Conservation (phyloP, 1,140 invertebrate species). For the Himalopsyche phryganea region DNA sequence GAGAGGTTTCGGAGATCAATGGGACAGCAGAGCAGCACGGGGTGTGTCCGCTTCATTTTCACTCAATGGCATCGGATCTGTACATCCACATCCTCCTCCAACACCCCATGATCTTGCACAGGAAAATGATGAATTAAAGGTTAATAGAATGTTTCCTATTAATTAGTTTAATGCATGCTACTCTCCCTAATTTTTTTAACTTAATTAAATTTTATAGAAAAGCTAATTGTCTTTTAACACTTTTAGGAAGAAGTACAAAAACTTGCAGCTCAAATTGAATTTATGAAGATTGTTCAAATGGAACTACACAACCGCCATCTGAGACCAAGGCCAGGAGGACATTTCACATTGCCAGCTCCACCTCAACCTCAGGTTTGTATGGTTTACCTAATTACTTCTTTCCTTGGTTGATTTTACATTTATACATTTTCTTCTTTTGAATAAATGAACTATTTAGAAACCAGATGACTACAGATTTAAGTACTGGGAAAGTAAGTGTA, state of each 20-base stretch:
- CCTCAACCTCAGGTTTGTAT: conserved; percentile 31
- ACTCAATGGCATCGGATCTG: conserved; percentile 76
- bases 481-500: too few relatives aligned
- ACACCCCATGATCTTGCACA: conserved; percentile 81
- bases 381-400: too few relatives aligned
- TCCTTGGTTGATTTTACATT: too few relatives aligned
- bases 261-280: conserved; percentile 84
- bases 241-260: conserved; percentile 84
- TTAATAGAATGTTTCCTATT: conserved; percentile 41
- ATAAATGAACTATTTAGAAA: too few relatives aligned
- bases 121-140: conserved; percentile 88
- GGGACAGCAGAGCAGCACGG: conserved; percentile 75
- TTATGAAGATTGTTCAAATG: conserved; percentile 91
- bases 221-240: not conserved
- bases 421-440: too few relatives aligned
- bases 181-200: too few relatives aligned
- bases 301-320: conserved; percentile 85
- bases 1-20: conserved; percentile 79
- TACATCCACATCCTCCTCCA: conserved; percentile 57
- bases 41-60: conserved; percentile 82
- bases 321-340: conserved; percentile 75
- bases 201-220: too few relatives aligned
- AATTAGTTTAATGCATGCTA: too few relatives aligned
- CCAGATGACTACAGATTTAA: too few relatives aligned
- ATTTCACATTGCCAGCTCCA: conserved; percentile 61